Evolutionary conservation across 2,888 invertebrate genomes (phyloP).

Genomic region (Hanleya hanleyi): DNA sequence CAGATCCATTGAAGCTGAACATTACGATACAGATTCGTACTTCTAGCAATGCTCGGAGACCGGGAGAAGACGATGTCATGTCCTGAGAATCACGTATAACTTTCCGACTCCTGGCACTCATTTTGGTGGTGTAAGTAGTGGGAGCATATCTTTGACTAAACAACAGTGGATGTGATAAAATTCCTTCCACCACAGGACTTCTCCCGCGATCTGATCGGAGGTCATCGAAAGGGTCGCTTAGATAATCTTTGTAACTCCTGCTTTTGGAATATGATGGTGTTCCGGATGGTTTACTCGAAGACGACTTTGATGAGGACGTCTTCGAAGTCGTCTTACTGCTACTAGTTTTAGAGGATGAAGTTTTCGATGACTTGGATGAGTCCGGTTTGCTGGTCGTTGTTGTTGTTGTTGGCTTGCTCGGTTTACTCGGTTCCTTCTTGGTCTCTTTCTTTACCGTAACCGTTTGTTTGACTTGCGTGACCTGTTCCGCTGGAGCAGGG

Average conservation of each 20-base stretch:
- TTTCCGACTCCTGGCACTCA: constrained; percentile 63
- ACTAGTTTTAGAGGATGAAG: not conserved
- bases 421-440: constrained; percentile 10
- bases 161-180: constrained; percentile 55
- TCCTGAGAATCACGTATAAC: constrained; percentile 66
- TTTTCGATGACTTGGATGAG: not conserved
- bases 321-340: not conserved
- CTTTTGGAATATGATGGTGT: not conserved
- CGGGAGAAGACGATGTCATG: constrained; percentile 58
- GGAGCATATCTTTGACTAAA: constrained; percentile 42
- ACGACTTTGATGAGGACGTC: not conserved
- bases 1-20: no score
- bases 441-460: constrained; percentile 21
- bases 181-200: constrained; percentile 63
- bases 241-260: constrained; percentile 28
- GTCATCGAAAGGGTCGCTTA: constrained; percentile 45
- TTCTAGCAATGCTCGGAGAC: constrained; percentile 65
- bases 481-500: constrained; percentile 39
- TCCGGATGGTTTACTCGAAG: not conserved
- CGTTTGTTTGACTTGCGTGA: constrained; percentile 38
- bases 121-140: constrained; percentile 26
- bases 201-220: constrained; percentile 49
- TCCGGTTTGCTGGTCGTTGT: not conserved
- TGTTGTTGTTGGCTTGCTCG: not conserved
- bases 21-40: no score